Base-by-base conservation (phyloP, 2,888 invertebrate species). In the Amblyteles armatorius region DNA sequence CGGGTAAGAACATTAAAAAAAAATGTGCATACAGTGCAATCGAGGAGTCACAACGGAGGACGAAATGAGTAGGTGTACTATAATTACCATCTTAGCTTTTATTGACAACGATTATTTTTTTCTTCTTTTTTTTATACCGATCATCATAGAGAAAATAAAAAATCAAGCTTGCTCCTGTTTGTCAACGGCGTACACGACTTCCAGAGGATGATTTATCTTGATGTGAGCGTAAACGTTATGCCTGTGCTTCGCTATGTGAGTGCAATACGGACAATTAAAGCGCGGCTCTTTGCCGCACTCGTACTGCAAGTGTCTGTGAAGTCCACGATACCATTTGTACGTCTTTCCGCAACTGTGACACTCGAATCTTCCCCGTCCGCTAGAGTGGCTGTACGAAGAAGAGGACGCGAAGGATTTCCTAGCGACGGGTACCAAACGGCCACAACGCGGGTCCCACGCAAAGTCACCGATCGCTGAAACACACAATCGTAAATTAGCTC, bases 291-390 rank as follows among this genome's bases (percentile, higher is more conserved):
- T 87, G 5, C 91, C 90, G 82, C 92, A 91, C 73, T 91, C 92
- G 77, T 88, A 90, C 69, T 89, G 91, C 73, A 90, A 85, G 83
- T 93, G 92, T 7, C 89, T 93, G 88, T 95, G 95, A 77, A 96
- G 93, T 83, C 95, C 96, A 5, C 95, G 95, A 89, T 95, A 95
- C 92, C 95, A 95, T 77, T 95, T 95, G 91, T 96, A 96, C 63
- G 93, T 92, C 90, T 95, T 95, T 60, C 94, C 93, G 89, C 96
- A 96, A 65, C 94, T 94, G 5, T 94, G 94, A 88, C 96, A 96
- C 68, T 94, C 91, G 84, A 89, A 93, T 83, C 83, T 91, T 19
- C 92, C 92, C 9, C 63, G 63, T 63, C 33, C 63, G 33, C 90
- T 88, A 63, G 84, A 63, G 13, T 89, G 76, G 77, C 87, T 88